These are phyloP conservation scores for Diprion similis DNA, from an alignment of 1,140 invertebrate species.

Conservation along the genomic window DNA sequence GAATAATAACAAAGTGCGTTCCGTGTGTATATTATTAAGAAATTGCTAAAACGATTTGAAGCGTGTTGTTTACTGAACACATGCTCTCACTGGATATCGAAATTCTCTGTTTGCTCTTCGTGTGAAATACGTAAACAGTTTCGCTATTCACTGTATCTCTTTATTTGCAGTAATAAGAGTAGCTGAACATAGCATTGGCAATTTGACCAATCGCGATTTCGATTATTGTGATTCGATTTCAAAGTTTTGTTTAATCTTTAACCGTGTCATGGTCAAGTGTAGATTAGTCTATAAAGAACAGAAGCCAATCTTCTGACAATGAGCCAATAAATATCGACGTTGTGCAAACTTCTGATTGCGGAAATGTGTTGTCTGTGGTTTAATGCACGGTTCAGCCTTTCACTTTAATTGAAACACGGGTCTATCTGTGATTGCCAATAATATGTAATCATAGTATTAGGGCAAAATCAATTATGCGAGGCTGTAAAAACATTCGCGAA, in stretches of 20 bases:
- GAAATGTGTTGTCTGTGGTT: not conserved
- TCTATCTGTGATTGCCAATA: conserved; percentile 70
- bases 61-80: too few species aligned
- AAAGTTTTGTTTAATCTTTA: not conserved
- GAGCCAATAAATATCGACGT: not conserved
- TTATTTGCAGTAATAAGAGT: not conserved
- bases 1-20: conserved; percentile 24
- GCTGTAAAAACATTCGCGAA: too few species aligned
- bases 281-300: not conserved
- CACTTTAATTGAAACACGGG: not conserved
- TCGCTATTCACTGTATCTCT: not conserved
- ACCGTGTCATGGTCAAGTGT: not conserved
- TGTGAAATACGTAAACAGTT: too few species aligned
- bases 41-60: not conserved
- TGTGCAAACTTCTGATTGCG: not conserved
- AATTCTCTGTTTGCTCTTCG: too few species aligned
- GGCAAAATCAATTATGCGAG: not conserved
- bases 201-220: not conserved
- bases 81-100: too few species aligned
- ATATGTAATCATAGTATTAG: too few species aligned
- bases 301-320: not conserved
- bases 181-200: not conserved
- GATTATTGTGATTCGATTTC: not conserved
- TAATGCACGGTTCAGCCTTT: not conserved
- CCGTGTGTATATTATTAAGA: not conserved